Evolutionary conservation across 2,797 vertebrate species (phyloP).

Genomic region (Eurystomus glaucurus): DNA sequence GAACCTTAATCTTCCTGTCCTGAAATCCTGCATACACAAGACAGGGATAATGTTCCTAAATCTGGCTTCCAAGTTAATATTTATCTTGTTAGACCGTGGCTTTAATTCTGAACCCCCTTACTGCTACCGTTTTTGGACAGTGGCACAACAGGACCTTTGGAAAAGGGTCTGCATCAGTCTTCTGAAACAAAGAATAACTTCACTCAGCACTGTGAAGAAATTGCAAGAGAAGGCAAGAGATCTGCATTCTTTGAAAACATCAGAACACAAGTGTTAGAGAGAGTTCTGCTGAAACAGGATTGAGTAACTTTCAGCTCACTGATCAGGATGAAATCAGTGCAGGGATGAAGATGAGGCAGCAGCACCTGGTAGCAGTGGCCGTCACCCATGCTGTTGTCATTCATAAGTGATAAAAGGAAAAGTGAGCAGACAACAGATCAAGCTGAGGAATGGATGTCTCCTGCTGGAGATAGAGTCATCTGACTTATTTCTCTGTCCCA

Average conservation of each 20-base stretch:
- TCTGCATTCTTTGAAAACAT: background rate
- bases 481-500: background rate
- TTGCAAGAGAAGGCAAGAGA: background rate
- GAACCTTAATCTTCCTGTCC: background rate
- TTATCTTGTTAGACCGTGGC: background rate
- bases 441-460: background rate
- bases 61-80: background rate
- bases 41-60: background rate
- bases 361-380: background rate
- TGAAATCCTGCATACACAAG: background rate
- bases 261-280: background rate
- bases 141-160: background rate
- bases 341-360: background rate
- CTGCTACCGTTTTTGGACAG: background rate
- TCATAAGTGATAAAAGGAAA: background rate
- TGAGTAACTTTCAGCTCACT: background rate
- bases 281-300: background rate
- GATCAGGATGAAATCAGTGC: background rate
- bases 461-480: background rate
- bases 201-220: background rate
- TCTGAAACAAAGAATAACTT: background rate
- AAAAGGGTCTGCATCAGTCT: background rate
- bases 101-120: background rate
- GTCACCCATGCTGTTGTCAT: slow-evolving; percentile 13
- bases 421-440: background rate